These are phyloP conservation scores for Ernsta delagoae DNA, from an alignment of 2,888 invertebrate genomes.

Conservation along the genomic window DNA sequence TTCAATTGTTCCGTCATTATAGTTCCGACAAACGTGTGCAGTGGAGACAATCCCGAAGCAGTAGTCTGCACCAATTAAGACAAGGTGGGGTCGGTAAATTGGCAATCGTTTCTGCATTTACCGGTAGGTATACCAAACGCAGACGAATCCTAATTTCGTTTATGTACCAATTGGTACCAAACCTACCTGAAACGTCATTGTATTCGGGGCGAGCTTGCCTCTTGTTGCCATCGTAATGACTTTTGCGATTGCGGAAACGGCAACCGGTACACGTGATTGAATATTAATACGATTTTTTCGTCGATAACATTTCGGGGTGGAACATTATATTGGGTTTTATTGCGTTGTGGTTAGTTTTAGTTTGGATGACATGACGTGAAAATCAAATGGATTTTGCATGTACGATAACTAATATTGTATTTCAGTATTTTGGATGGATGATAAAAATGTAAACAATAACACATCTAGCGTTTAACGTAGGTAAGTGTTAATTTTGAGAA, in stretches of 20 bases:
- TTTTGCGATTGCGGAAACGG: conserved; percentile 52
- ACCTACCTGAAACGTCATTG: conserved; percentile 45
- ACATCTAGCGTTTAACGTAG: too few relatives aligned
- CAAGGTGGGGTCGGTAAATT: conserved; percentile 80
- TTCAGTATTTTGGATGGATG: not conserved
- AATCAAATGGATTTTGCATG: not conserved
- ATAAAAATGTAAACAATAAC: too few relatives aligned
- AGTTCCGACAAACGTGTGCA: too few relatives aligned
- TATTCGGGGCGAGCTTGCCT: conserved; percentile 32
- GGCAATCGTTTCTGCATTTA: conserved; percentile 81
- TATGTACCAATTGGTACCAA: conserved; percentile 31
- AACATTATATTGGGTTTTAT: not conserved
- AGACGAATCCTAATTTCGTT: conserved; percentile 72
- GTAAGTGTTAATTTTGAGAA: too few relatives aligned
- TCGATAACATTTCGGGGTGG: not conserved
- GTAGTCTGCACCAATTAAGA: conserved; percentile 81
- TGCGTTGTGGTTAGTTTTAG: not conserved
- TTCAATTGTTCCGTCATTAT: too few relatives aligned
- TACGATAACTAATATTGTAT: not conserved
- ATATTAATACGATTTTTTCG: conserved; percentile 35
- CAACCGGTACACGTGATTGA: conserved; percentile 46
- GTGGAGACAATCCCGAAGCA: conserved; percentile 56
- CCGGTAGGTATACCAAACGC: conserved; percentile 61
- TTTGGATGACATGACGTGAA: not conserved
- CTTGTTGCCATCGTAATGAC: conserved; percentile 50